Conservation (phyloP, 2,113 vertebrate genomes). For the Dasyurus viverrinus region DNA sequence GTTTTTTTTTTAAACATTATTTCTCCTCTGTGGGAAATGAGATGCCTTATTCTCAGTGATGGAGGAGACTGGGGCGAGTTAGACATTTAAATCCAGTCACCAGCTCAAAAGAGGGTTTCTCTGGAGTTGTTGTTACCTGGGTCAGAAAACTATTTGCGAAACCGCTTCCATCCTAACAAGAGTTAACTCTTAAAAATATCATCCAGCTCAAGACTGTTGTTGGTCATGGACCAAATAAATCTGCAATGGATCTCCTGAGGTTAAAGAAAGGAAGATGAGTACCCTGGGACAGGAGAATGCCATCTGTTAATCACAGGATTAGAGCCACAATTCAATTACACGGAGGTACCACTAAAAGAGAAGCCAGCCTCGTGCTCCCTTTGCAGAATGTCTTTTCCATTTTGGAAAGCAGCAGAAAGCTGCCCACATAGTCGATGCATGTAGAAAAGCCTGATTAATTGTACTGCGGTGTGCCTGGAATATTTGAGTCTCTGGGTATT, state of each 20-base stretch:
- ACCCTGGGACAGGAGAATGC: neutral
- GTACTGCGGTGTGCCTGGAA: neutral
- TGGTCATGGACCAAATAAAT: neutral
- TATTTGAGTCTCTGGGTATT: slow-evolving; percentile 53
- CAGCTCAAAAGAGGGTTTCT: slow-evolving; percentile 10
- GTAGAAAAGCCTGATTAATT: slow-evolving; percentile 53
- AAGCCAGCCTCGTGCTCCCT: slow-evolving; percentile 6
- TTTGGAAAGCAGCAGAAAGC: slow-evolving; percentile 55
- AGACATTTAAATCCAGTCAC: neutral
- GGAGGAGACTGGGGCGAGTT: neutral
- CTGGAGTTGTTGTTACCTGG: slow-evolving; percentile 26
- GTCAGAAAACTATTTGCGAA: neutral
- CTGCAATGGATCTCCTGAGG: neutral
- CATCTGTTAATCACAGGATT: slow-evolving; percentile 54
- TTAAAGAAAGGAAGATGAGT: neutral
- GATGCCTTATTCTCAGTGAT: slow-evolving; percentile 12
- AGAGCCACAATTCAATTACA: slow-evolving; percentile 31
- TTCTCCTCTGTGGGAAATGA: slow-evolving; percentile 30
- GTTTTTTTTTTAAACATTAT: slow-evolving; percentile 25
- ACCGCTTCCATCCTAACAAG: neutral
- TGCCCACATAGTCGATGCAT: neutral
- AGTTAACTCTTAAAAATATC: neutral
- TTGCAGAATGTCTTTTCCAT: slow-evolving; percentile 29
- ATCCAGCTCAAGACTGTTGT: neutral
- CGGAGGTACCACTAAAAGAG: neutral